phyloP scores from a whole-genome alignment of 2,888 invertebrate species.

The Heteropelma amictum region DNA sequence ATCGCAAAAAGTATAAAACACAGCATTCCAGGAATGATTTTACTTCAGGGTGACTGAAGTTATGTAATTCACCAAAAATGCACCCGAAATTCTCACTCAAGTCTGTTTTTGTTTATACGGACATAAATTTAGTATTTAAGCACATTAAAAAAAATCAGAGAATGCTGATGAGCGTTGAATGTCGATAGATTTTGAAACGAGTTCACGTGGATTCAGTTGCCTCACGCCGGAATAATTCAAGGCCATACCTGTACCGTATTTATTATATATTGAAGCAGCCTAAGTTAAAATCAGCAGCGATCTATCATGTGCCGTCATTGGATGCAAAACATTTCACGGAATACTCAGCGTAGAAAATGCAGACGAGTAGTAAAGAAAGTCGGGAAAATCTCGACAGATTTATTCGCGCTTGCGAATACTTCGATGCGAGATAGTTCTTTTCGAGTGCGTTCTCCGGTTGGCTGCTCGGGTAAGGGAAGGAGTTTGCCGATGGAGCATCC shows the following conservation, averaged over 20 bases:
- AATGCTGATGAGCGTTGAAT: no score
- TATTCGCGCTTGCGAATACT: slow-evolving; percentile 36
- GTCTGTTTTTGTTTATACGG: no score
- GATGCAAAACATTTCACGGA: slow-evolving; percentile 19
- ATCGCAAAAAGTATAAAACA: no score
- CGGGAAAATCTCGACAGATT: slow-evolving; percentile 37
- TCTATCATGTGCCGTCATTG: slow-evolving; percentile 1
- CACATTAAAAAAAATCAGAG: no score
- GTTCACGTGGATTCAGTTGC: no score
- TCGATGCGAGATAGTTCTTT: slow-evolving; percentile 37
- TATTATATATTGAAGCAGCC: neutral
- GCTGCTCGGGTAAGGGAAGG: slow-evolving; percentile 28
- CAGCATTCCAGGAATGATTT: no score
- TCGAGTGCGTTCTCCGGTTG: slow-evolving; percentile 26
- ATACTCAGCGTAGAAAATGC: slow-evolving; percentile 11
- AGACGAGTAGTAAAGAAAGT: slow-evolving; percentile 12
- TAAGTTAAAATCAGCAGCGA: neutral
- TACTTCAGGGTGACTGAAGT: no score
- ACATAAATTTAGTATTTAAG: no score
- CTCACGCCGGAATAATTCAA: no score
- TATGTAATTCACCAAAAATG: no score
- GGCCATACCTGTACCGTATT: neutral
- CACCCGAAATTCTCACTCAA: no score
- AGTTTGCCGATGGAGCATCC: slow-evolving; percentile 33
- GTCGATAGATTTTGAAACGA: no score